phyloP scores from a whole-genome alignment of 92 coral and sea anemone genomes.

The Blastomussa wellsi region DNA sequence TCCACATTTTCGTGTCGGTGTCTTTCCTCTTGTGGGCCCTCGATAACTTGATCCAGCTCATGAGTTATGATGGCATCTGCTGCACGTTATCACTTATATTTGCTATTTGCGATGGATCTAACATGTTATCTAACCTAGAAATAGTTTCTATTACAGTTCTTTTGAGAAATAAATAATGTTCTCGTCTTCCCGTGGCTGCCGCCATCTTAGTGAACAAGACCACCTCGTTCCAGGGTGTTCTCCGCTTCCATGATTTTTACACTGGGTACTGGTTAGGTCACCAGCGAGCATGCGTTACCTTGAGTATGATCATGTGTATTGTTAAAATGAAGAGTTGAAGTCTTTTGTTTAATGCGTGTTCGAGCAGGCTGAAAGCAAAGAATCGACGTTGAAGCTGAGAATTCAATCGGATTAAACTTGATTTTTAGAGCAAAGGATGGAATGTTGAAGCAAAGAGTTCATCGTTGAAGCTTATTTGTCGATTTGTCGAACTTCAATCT shows the following conservation, averaged over 20 bases:
- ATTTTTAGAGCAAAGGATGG: too few species aligned
- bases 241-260: too few species aligned
- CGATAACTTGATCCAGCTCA: conserved; percentile 51
- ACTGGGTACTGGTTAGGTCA: conserved; percentile 31
- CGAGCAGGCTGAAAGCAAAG: too few species aligned
- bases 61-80: conserved; percentile 60
- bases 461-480: too few species aligned
- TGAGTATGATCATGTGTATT: background rate
- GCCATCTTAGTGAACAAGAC: conserved; percentile 51
- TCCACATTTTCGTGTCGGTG: too few species aligned
- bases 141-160: conserved; percentile 63
- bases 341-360: too few species aligned
- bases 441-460: too few species aligned
- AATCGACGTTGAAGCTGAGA: too few species aligned
- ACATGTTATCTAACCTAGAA: conserved; percentile 60
- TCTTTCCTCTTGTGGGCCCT: conserved; percentile 54
- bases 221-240: too few species aligned
- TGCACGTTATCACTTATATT: conserved; percentile 58
- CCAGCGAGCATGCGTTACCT: conserved; percentile 54
- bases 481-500: too few species aligned
- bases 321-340: too few species aligned
- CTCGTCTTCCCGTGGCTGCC: conserved; percentile 50
- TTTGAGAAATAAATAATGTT: conserved; percentile 61
- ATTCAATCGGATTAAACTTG: too few species aligned
- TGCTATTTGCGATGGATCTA: conserved; percentile 62